These are phyloP conservation scores for Nyctalus aviator DNA, from an alignment of 2,797 vertebrate species.

Conservation along the genomic window DNA sequence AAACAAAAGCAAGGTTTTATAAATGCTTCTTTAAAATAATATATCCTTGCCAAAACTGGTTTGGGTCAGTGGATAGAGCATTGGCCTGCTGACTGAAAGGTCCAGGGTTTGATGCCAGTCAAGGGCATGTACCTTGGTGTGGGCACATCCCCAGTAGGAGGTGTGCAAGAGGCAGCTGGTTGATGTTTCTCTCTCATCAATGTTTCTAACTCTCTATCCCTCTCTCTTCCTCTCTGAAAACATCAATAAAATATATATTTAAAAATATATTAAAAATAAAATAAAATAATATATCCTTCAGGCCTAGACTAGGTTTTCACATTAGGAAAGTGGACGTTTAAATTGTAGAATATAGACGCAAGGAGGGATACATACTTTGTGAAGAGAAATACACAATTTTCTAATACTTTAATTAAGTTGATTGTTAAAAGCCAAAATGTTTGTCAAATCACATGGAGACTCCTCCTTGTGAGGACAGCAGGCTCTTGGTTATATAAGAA, in stretches of 20 bases:
- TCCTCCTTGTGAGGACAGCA: background rate
- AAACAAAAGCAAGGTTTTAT: background rate
- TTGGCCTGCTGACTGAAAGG: no score
- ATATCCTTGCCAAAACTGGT: no score
- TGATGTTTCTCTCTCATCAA: no score
- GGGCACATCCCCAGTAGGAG: no score
- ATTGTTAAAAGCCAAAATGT: background rate
- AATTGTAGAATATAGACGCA: background rate
- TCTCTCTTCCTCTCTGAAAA: no score
- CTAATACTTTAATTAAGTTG: background rate
- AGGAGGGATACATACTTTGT: background rate
- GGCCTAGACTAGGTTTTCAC: background rate
- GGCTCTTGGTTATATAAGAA: background rate
- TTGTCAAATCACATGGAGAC: background rate
- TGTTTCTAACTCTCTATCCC: no score
- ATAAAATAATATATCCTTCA: background rate
- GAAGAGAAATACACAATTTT: constrained; percentile 10
- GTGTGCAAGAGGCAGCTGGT: no score
- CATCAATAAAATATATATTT: no score
- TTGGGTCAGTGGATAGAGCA: no score
- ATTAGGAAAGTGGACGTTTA: background rate
- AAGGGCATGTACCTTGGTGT: no score
- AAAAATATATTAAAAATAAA: no score
- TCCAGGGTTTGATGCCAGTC: no score
- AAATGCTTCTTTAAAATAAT: background rate